Percentiles rank a stretch among this genome's conserved stretches.
Conservation (phyloP, 2,113 vertebrate species). For the Cygnus buccinator region DNA sequence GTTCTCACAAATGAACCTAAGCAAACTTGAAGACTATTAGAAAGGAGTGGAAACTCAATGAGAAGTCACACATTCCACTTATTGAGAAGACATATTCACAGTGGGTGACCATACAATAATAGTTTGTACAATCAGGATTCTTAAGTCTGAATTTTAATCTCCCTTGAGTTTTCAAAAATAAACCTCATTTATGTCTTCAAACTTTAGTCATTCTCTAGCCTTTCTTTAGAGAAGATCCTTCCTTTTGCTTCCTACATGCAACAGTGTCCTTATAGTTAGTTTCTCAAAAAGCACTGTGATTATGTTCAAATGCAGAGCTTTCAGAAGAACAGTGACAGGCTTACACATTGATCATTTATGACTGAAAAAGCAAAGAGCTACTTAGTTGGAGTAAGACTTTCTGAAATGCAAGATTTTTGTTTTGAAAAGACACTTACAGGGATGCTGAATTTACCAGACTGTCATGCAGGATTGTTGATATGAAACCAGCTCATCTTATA, state of each 20-base stretch:
- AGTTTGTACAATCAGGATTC: not conserved
- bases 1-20: not conserved
- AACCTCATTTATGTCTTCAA: not conserved
- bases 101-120: not conserved
- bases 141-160: not conserved
- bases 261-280: not conserved
- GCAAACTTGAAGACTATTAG: not conserved
- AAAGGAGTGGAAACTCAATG: fast-evolving
- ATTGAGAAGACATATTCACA: not conserved
- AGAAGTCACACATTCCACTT: not conserved
- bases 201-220: not conserved
- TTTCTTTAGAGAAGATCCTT: not conserved
- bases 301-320: not conserved
- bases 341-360: not conserved
- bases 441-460: not conserved
- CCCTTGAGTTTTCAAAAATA: not conserved
- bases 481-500: not conserved
- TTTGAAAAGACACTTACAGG: not conserved
- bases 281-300: not conserved
- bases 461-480: not conserved
- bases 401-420: not conserved
- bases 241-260: not conserved
- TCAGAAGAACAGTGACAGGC: not conserved
- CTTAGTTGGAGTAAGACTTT: not conserved
- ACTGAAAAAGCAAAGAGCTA: not conserved